These are phyloP conservation scores for Emydura subglobosa DNA, from an alignment of 2,113 vertebrate genomes.

Conservation along the genomic window DNA sequence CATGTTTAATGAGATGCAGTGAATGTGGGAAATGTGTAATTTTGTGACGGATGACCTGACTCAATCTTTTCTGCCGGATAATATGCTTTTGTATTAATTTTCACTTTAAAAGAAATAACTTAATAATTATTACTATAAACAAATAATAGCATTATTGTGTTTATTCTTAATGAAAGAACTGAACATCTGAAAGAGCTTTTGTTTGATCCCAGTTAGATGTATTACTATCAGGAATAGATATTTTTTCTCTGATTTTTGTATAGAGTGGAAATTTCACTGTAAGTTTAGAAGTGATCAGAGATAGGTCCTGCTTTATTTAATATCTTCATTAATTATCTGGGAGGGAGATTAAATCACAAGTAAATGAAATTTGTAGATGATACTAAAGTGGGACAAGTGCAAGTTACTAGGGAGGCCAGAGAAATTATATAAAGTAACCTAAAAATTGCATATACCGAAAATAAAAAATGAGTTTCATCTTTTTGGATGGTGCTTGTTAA, in stretches of 20 bases:
- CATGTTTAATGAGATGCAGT: constrained; percentile 37
- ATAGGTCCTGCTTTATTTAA: not conserved
- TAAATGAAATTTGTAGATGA: not conserved
- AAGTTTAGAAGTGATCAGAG: not conserved
- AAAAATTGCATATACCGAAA: not conserved
- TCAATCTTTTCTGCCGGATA: constrained; percentile 33
- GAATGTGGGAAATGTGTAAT: constrained; percentile 51
- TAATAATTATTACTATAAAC: not conserved
- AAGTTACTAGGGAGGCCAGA: not conserved
- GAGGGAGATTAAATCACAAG: not conserved
- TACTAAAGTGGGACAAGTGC: not conserved
- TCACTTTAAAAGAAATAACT: constrained; percentile 13
- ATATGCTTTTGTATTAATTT: not conserved
- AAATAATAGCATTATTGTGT: not conserved
- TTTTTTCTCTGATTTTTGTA: not conserved
- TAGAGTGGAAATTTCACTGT: not conserved
- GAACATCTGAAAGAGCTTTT: not conserved
- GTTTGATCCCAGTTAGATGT: not conserved
- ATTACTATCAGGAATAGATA: not conserved
- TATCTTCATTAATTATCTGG: not conserved
- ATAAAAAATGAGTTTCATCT: not conserved
- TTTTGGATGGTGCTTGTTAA: not conserved
- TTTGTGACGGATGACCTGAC: constrained; percentile 50
- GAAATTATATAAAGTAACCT: not conserved
- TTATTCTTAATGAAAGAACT: constrained; percentile 7